These are phyloP conservation scores for Loris lydekkerianus DNA, from an alignment of 2,797 vertebrate genomes.

Conservation along the genomic window DNA sequence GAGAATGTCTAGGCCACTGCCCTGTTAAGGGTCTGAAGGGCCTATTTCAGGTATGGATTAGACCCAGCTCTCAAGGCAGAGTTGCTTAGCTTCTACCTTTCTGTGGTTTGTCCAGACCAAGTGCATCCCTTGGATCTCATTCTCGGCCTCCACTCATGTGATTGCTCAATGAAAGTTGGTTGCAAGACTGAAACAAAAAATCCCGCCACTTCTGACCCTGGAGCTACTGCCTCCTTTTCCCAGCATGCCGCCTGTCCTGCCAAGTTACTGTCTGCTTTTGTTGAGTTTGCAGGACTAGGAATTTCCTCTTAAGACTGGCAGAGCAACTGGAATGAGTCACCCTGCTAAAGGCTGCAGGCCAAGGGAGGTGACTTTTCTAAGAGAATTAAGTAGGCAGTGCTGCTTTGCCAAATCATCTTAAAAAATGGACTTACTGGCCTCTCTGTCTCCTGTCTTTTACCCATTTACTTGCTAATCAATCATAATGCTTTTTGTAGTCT, in stretches of 20 bases:
- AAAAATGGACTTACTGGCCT: not conserved
- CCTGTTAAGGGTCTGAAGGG: not conserved
- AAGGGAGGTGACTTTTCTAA: slow-evolving; percentile 65
- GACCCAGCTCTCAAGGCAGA: not conserved
- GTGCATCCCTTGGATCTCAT: not conserved
- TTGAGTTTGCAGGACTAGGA: slow-evolving; percentile 62
- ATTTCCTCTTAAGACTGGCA: slow-evolving; percentile 68
- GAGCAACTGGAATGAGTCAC: slow-evolving; percentile 78
- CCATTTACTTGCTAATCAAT: slow-evolving; percentile 37
- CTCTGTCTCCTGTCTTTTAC: not conserved
- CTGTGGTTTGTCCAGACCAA: not conserved
- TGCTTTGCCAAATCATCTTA: slow-evolving; percentile 17
- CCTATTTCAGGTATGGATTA: not conserved
- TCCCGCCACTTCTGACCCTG: slow-evolving; percentile 76
- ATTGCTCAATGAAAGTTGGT: slow-evolving; percentile 64
- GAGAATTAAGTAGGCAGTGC: slow-evolving; percentile 47
- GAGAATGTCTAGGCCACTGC: not conserved
- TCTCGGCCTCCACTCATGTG: not conserved
- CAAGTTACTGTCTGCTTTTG: slow-evolving; percentile 64
- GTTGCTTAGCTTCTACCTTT: not conserved
- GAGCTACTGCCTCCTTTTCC: slow-evolving; percentile 72
- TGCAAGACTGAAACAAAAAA: slow-evolving; percentile 74
- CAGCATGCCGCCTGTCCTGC: slow-evolving; percentile 71
- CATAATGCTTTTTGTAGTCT: slow-evolving; percentile 67
- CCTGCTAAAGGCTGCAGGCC: slow-evolving; percentile 54